Evolutionary conservation across 2,888 invertebrate genomes (phyloP), one percentile per base, ranked within the genome.

Genomic region (Ellobium chinense): DNA sequence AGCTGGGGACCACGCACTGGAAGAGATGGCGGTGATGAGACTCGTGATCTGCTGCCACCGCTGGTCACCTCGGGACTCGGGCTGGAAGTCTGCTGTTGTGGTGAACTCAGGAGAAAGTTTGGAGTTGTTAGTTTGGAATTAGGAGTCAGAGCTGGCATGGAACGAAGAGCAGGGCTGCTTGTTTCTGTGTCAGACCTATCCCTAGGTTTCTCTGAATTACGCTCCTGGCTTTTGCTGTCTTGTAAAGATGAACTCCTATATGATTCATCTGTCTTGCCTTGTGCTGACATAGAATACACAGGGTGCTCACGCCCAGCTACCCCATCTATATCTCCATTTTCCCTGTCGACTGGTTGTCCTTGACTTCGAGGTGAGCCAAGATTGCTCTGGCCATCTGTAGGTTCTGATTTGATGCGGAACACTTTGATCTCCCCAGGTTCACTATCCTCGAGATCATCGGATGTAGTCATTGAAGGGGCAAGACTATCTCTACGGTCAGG

Each of bases 31-130:
- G 54, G 77, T 29, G 78, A 66, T 58, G 69, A 69, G 63, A 54
- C 62, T 56, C 14, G 39, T 27, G 36, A 31, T 69, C 27, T 77
- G 27, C n/a, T 36, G 54, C 37, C 75, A 65, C 46, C 60, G 31
- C 5, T 66, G 3, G 79, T 46, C 18, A 36, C 46, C 21, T 68
- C 7, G 1, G 77, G 78, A 29, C 65, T 63, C 66, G 21, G 62
- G 75, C 58, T 66, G 73, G 68, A 29, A 69, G 70, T 74, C 68
- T 60, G 66, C 29, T 63, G 70, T 58, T 74, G 69, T 29, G 70
- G 73, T 2, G 72, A 62, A 21, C 73, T 74, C 3, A 54, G 24
- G 56, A 74, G 54, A 56, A 74, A 82, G 21, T 70, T 46, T 37
- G 74, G 78, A 36, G 63, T 78, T 4, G 9, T 60, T 2, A 63